Evolutionary conservation across 2,797 vertebrate species (phyloP), one percentile per base, ranked within the genome.

Genomic region (Malacoctenus gilli): DNA sequence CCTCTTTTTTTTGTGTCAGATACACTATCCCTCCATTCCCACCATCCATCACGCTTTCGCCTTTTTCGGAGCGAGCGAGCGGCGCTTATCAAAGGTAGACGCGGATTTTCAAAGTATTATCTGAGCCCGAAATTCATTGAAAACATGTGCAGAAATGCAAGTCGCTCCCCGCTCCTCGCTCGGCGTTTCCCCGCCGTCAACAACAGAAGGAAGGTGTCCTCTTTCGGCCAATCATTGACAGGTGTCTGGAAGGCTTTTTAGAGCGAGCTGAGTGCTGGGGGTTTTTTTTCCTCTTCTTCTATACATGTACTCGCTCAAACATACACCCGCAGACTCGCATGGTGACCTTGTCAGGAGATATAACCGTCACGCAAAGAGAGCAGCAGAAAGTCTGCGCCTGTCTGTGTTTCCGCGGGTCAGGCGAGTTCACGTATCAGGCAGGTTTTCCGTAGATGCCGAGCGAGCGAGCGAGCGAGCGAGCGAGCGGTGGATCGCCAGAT

Each of bases 141-240:
- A 62, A 85, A 72, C 67, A 84, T 40, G 60, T 81, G 78, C 40
- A 32, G 47, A 72, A 66, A 70, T 60, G 63, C 48, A 53, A 69
- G 65, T 63, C 68, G 51, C 69, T 66, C 51, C 14, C 50, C 12
- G 9, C 25, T 15, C 8, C 35, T 57, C 46, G 48, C 22, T 63
- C 57, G n/a, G 40, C 36, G 6, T 75, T 72, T 75, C 71, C n/a
- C 63, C 52, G 21, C 72, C 49, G 44, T 79, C 84, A 75, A 77
- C 72, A 76, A 47, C 56, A 40, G 37, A 72, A 38, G 61, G 43
- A 79, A 54, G 44, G 75, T 68, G 68, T 81, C 70, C 68, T 55
- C 59, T 84, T 83, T 83, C 48, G 70, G 49, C 32, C 73, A 81
- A 82, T 82, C 80, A 82, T 64, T 82, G 82, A 75, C 77, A 84